phyloP scores from a whole-genome alignment of 2,113 vertebrate genomes.

The Clupea harengus region DNA sequence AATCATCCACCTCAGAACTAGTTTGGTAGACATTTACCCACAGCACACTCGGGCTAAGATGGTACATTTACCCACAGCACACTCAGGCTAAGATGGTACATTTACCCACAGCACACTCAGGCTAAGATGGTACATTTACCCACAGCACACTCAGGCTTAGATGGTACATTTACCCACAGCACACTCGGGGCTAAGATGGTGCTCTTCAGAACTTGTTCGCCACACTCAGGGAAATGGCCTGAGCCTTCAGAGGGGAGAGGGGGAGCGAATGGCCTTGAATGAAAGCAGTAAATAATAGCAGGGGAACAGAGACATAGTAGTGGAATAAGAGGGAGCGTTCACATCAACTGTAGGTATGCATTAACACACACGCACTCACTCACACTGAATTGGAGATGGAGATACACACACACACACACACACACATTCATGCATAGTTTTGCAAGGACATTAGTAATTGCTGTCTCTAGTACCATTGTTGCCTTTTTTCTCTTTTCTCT shows the following conservation, averaged over 20 bases:
- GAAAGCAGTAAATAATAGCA: too few species aligned
- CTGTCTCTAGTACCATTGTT: neutral
- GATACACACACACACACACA: conserved; percentile 11
- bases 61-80: neutral
- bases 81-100: too few species aligned
- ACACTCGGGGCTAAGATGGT: too few species aligned
- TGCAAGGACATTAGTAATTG: neutral
- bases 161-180: neutral
- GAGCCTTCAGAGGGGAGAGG: too few species aligned
- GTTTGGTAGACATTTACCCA: neutral
- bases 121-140: neutral
- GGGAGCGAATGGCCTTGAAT: too few species aligned
- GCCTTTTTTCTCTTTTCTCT: neutral
- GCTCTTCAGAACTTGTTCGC: too few species aligned
- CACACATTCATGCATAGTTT: neutral
- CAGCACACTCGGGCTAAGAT: too few species aligned
- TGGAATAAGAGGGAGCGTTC: too few species aligned
- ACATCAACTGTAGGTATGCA: neutral
- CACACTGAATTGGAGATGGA: neutral
- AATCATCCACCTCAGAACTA: neutral
- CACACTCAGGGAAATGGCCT: too few species aligned
- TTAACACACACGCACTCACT: neutral
- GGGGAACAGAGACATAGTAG: too few species aligned
- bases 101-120: too few species aligned
- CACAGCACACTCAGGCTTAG: neutral